Evolutionary conservation across 1,140 invertebrate genomes (phyloP).

Genomic region (Coenobita brevimanus): DNA sequence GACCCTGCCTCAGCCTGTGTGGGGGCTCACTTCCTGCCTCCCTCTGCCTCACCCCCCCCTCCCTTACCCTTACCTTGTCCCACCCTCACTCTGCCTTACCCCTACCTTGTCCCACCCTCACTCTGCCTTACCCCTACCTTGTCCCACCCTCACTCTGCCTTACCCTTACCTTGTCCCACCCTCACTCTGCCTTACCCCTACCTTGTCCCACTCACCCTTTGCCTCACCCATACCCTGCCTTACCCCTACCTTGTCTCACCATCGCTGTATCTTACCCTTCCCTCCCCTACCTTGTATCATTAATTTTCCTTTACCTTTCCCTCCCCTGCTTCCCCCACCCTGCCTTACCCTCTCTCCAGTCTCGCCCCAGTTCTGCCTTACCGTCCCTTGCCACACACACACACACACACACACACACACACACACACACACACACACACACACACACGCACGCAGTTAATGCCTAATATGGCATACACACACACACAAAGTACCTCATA

Average conservation of each 20-base stretch:
- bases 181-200: neutral
- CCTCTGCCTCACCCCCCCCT: neutral
- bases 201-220: too few relatives aligned
- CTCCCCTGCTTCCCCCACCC: neutral
- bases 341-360: neutral
- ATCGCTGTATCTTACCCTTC: neutral
- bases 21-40: neutral
- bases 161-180: too few relatives aligned
- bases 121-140: too few relatives aligned
- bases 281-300: neutral
- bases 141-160: too few relatives aligned
- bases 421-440: neutral
- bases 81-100: neutral
- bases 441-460: too few relatives aligned
- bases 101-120: neutral
- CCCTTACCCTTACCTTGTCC: neutral
- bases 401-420: slow-evolving; percentile 1
- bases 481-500: too few relatives aligned
- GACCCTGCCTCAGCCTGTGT: neutral
- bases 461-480: too few relatives aligned
- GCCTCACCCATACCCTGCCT: too few relatives aligned
- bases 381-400: too few relatives aligned
- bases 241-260: neutral
- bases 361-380: neutral
- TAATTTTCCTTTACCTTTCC: neutral